Percentiles rank a stretch among this genome's conserved stretches.
Evolutionary conservation across 1,140 invertebrate genomes (phyloP).

Genomic region (Limonius californicus): DNA sequence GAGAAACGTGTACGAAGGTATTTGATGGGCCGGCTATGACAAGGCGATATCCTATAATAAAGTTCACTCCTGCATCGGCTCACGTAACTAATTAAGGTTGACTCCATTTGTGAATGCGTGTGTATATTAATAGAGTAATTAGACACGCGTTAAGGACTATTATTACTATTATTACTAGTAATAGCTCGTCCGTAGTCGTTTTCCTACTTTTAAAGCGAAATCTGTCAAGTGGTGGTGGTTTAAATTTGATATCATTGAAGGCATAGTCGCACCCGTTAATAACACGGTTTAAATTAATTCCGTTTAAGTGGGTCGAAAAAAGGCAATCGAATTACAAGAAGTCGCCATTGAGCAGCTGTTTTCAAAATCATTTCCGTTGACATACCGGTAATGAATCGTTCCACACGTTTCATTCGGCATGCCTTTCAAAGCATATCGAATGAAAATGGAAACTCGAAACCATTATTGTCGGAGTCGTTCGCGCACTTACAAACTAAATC

Average conservation of each 20-base stretch:
- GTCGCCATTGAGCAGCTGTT: neutral
- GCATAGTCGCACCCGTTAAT: neutral
- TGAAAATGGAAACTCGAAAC: constrained; percentile 19
- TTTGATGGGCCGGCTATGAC: constrained; percentile 1
- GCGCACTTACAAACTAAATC: constrained; percentile 30
- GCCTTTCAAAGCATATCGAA: constrained; percentile 29
- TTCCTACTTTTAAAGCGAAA: neutral
- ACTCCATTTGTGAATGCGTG: constrained; percentile 7
- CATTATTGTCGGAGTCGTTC: constrained; percentile 27
- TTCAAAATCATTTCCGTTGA: constrained; percentile 9
- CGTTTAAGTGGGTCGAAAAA: neutral
- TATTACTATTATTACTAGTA: neutral
- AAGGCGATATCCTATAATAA: neutral
- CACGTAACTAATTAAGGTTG: constrained; percentile 9
- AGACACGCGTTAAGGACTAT: constrained; percentile 11
- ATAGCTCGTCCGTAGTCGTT: too few species aligned
- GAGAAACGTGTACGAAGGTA: neutral
- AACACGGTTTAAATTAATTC: neutral
- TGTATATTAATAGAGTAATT: constrained; percentile 1
- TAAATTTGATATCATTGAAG: neutral
- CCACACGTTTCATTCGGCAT: constrained; percentile 7
- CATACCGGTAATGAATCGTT: constrained; percentile 5
- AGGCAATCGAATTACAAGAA: neutral
- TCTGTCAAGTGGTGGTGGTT: too few species aligned
- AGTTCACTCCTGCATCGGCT: constrained; percentile 1